Base-by-base conservation (phyloP, 1,140 invertebrate species). In the Brachystomella parvula region DNA sequence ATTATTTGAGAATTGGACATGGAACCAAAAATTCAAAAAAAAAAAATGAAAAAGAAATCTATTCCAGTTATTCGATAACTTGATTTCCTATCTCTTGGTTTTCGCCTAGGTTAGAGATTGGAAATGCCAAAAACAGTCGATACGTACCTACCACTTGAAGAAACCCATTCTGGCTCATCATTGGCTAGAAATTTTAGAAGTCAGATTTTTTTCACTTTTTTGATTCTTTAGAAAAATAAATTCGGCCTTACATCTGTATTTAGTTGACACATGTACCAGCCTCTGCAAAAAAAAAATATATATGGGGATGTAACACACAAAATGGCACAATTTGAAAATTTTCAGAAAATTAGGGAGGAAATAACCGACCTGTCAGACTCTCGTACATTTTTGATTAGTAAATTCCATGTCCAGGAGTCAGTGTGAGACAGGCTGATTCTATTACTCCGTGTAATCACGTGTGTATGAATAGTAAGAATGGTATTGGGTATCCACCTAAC, bases 401-500 rank as follows among this genome's bases (percentile, higher is more conserved):
- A 82, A 76, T 86, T 89, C 89, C 90, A 93, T 47, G 87, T 89
- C 66, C 86, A 83, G 74, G 90, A 86, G 74, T 92, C 89, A 69
- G 87, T 90, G 76, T 92, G 89, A 21, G 87, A 89, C 58, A 93
- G 86, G 9, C 86, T 84, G 68, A 94, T 90, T 62, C 92, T 82
- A 74, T 90, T 85, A 79, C 92, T 93, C 75, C 92, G 86, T 47
- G 90, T 92, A 76, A 94, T 92, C 67, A 92, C 88, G 81, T 92
- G 89, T 75, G 81, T 88, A 76, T 92, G 89, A 77, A 94, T 93
- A 39, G 91, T 92, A 59, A 94, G 80, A 71, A 94, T 94, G 6
- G 92, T 92, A n/a, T 79, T 94, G 91, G 56, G 92, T 94, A 79
- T 94, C 92, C 64, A 94, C n/a, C n/a, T n/a, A n/a, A n/a, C n/a